These are phyloP conservation scores for Holothuria leucospilota DNA, from an alignment of 53 echinoderm and acorn worm species.

Conservation along the genomic window DNA sequence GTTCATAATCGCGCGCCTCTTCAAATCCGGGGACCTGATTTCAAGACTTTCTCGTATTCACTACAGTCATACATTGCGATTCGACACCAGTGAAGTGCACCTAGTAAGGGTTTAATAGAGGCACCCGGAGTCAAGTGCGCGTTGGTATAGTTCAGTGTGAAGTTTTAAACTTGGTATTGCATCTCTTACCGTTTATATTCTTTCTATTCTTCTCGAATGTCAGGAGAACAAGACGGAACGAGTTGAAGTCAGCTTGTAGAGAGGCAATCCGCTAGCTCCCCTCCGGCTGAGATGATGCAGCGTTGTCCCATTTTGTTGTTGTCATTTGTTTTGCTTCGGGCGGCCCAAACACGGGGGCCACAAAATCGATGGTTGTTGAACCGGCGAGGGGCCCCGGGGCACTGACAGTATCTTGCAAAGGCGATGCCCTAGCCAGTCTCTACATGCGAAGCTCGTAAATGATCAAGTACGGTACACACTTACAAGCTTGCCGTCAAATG, in stretches of 20 bases:
- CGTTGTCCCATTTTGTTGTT: slow-evolving; percentile 28
- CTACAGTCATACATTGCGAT: not conserved
- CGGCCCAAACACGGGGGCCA: slow-evolving; percentile 46
- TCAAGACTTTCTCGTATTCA: slow-evolving; percentile 11
- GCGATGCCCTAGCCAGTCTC: slow-evolving; percentile 19
- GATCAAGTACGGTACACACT: slow-evolving; percentile 7
- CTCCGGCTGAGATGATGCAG: slow-evolving; percentile 38
- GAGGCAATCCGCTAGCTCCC: slow-evolving; percentile 35
- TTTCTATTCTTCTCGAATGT: not conserved
- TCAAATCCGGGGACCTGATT: slow-evolving; percentile 30
- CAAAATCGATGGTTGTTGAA: slow-evolving; percentile 55
- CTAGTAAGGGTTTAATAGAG: slow-evolving; percentile 46
- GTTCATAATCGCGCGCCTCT: slow-evolving; percentile 30
- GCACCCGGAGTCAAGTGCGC: slow-evolving; percentile 26
- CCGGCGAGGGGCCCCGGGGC: slow-evolving; percentile 40
- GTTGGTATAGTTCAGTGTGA: not conserved
- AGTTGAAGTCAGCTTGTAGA: slow-evolving; percentile 45
- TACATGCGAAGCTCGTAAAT: not conserved
- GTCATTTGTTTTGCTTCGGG: slow-evolving; percentile 44
- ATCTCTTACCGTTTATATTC: too few species aligned
- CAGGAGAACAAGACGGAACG: slow-evolving; percentile 18
- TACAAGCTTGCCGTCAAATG: slow-evolving; percentile 32
- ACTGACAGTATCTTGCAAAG: slow-evolving; percentile 20
- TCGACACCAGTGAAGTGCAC: slow-evolving; percentile 35
- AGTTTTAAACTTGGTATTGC: too few species aligned